Evolutionary conservation across 64 coral and sea anemone genomes (phyloP).

Genomic region (Anthopleura sola): DNA sequence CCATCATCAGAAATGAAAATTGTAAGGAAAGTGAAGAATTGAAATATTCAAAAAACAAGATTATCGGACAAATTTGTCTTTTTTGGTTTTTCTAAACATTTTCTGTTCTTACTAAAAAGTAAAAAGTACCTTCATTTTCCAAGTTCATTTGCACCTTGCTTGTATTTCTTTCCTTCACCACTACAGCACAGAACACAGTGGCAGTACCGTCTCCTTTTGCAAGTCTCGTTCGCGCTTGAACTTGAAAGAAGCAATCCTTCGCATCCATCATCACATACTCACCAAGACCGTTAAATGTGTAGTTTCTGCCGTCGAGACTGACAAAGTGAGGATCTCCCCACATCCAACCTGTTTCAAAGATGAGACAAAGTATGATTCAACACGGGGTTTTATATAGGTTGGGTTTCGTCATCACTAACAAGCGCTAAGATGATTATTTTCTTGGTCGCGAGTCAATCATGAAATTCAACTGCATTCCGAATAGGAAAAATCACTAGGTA

Average conservation of each 20-base stretch:
- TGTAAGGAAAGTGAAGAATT: no score
- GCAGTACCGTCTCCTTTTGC: conserved; percentile 39
- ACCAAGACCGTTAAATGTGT: conserved; percentile 46
- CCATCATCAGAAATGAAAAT: background rate
- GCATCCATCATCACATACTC: conserved; percentile 51
- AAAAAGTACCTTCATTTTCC: background rate
- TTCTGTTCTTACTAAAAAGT: background rate
- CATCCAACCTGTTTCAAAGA: conserved; percentile 32
- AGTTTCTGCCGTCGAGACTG: conserved; percentile 30
- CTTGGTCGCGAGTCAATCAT: no score
- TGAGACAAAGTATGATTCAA: background rate
- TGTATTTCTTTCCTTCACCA: conserved; percentile 30
- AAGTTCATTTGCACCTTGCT: conserved; percentile 21
- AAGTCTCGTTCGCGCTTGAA: conserved; percentile 33
- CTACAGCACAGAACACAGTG: conserved; percentile 30
- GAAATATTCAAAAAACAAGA: no score
- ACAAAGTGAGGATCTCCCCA: conserved; percentile 47
- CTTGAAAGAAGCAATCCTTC: conserved; percentile 27
- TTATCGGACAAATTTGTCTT: no score
- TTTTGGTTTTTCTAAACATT: no score
- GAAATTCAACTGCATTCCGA: no score
- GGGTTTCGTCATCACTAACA: no score
- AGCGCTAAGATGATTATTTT: no score
- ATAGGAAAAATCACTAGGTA: no score
- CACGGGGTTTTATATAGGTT: no score